A percentile compares a stretch with the other conserved stretches of the same genome.
phyloP scores from a whole-genome alignment of 2,888 invertebrate species.

The Apantesis nais region DNA sequence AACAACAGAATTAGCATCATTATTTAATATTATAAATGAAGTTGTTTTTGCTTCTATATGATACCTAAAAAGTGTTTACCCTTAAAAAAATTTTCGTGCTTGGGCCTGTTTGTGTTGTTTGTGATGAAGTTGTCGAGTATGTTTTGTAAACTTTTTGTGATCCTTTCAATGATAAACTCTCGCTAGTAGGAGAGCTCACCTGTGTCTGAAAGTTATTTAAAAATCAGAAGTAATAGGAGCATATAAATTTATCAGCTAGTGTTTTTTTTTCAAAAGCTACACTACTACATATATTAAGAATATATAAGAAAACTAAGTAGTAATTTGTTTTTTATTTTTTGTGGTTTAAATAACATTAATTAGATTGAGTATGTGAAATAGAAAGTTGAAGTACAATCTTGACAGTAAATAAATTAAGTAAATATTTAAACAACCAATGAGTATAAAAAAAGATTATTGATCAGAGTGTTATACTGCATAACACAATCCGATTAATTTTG shows the following conservation, averaged over 20 bases:
- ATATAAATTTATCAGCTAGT: not conserved
- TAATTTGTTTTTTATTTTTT: not conserved
- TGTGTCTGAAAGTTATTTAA: slow-evolving; percentile 74
- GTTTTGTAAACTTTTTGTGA: slow-evolving; percentile 81
- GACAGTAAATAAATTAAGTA: not conserved
- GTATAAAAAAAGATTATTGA: slow-evolving; percentile 8
- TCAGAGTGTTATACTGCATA: slow-evolving; percentile 13
- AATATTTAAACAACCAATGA: not conserved
- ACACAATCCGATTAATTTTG: slow-evolving; percentile 2
- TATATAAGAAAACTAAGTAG: not conserved
- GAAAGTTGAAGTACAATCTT: not conserved
- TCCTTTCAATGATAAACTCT: slow-evolving; percentile 83
- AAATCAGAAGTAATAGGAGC: not conserved
- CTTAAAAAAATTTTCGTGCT: slow-evolving; percentile 73
- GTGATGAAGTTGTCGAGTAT: slow-evolving; percentile 71
- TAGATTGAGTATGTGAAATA: not conserved
- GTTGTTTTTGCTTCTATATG: slow-evolving; percentile 21
- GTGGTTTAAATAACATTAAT: not conserved
- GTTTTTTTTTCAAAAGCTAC: not conserved
- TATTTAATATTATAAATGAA: not conserved
- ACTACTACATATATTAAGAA: not conserved
- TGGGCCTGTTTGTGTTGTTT: slow-evolving; percentile 69
- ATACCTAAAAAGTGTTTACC: slow-evolving; percentile 60
- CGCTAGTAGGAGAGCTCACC: slow-evolving; percentile 73
- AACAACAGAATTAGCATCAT: no score